phyloP scores from a whole-genome alignment of 2,113 vertebrate species.

The Cryptoleucopteryx plumbea region DNA sequence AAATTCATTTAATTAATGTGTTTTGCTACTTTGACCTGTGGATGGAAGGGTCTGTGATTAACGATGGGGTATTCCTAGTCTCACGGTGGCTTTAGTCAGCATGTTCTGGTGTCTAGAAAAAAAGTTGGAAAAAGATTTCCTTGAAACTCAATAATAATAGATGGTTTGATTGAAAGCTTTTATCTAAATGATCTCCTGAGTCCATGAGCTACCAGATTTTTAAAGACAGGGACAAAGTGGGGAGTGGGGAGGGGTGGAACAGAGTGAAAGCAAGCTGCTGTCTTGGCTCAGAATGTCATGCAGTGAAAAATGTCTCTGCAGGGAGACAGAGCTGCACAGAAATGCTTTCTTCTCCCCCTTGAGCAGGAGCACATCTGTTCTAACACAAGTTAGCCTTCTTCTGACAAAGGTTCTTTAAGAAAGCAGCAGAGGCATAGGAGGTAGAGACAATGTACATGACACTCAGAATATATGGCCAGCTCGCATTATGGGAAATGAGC shows the following conservation, averaged over 20 bases:
- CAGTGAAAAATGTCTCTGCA: not conserved
- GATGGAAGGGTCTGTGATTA: constrained; percentile 22
- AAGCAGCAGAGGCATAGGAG: not conserved
- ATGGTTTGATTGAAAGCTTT: constrained; percentile 53
- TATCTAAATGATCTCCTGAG: not conserved
- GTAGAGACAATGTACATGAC: not conserved
- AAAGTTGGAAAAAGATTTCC: not conserved
- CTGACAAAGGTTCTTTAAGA: constrained; percentile 2
- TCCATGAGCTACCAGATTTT: not conserved
- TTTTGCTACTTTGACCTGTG: not conserved
- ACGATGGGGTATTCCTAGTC: not conserved
- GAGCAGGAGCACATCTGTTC: not conserved
- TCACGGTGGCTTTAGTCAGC: not conserved
- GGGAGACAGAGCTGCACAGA: not conserved
- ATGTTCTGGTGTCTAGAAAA: not conserved
- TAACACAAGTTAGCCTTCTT: not conserved
- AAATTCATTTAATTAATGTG: constrained; percentile 52
- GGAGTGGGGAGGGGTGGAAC: constrained; percentile 40
- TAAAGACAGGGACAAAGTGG: constrained; percentile 27
- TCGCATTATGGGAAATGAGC: not conserved
- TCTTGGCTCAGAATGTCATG: not conserved
- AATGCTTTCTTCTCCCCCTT: constrained; percentile 15
- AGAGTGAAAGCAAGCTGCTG: not conserved
- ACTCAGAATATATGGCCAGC: not conserved
- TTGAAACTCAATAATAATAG: constrained; percentile 8